phyloP scores from a whole-genome alignment of 2,113 vertebrate species.

The Hassar affinis region DNA sequence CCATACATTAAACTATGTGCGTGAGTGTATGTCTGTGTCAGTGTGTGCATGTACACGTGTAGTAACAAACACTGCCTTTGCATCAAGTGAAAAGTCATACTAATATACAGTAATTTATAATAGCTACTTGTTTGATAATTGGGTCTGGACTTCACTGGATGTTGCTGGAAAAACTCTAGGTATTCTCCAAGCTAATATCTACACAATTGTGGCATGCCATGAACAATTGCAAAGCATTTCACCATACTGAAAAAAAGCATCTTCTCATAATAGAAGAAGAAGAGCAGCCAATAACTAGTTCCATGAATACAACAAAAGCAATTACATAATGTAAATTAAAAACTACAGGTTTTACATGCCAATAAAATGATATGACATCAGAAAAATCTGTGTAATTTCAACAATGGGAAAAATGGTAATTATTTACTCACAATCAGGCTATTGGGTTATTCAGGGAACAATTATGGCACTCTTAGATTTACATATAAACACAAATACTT shows the following conservation, averaged over 20 bases:
- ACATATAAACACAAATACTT: background rate
- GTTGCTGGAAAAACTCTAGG: too few species aligned
- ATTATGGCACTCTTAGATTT: too few species aligned
- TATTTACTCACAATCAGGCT: too few species aligned
- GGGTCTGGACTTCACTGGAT: background rate
- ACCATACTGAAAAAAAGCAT: background rate
- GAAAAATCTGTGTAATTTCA: too few species aligned
- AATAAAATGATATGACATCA: too few species aligned
- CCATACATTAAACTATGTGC: conserved; percentile 27
- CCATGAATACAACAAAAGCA: background rate
- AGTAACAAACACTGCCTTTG: conserved; percentile 2
- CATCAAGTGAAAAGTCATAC: background rate
- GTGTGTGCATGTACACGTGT: too few species aligned
- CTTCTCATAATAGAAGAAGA: background rate
- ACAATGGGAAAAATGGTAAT: background rate
- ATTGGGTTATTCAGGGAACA: background rate
- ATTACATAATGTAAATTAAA: background rate
- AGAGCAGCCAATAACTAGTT: background rate
- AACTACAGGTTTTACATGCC: background rate
- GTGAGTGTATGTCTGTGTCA: background rate
- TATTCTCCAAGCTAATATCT: background rate
- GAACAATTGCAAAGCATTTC: background rate
- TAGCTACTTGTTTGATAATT: background rate
- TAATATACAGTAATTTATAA: conserved; percentile 2
- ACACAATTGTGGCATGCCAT: background rate